phyloP scores from a whole-genome alignment of 2,888 invertebrate genomes.

The Thera britannica region DNA sequence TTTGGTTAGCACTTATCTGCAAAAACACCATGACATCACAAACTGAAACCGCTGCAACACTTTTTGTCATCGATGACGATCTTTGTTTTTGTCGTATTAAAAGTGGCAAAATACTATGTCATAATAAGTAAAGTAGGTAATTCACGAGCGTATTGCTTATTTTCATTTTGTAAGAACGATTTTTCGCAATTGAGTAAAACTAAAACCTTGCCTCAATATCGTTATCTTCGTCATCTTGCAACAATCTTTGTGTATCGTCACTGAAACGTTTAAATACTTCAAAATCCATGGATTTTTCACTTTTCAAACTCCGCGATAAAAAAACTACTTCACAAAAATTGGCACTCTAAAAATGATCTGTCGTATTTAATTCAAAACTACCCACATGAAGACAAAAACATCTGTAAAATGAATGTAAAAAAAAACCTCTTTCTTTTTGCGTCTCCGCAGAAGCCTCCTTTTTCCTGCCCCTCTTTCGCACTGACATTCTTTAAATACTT shows the following conservation, averaged over 20 bases:
- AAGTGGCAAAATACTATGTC: background rate
- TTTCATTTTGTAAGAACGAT: slow-evolving; percentile 1
- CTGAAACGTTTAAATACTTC: slow-evolving; percentile 35
- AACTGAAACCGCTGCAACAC: slow-evolving; percentile 5
- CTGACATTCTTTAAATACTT: slow-evolving; percentile 76
- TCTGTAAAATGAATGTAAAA: slow-evolving; percentile 28
- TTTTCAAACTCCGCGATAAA: background rate
- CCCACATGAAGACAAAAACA: slow-evolving; percentile 37
- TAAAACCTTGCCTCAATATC: slow-evolving; percentile 32
- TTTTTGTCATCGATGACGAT: background rate
- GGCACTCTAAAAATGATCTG: slow-evolving; percentile 3
- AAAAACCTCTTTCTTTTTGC: slow-evolving; percentile 60
- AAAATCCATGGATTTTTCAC: slow-evolving; percentile 33
- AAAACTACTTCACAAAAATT: slow-evolving; percentile 7
- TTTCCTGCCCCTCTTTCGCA: slow-evolving; percentile 83
- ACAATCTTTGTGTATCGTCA: slow-evolving; percentile 36
- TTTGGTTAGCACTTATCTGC: slow-evolving; percentile 81
- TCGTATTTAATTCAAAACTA: slow-evolving; percentile 38
- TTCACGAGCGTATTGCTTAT: slow-evolving; percentile 4
- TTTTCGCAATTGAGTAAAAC: slow-evolving; percentile 1
- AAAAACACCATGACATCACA: slow-evolving; percentile 40
- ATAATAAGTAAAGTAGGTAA: slow-evolving; percentile 1
- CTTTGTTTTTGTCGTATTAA: background rate
- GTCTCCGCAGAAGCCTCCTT: slow-evolving; percentile 71
- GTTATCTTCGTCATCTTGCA: slow-evolving; percentile 34